Percentiles rank a stretch among this genome's conserved stretches.
phyloP scores from a whole-genome alignment of 2,888 invertebrate species.

The Acanthosepion lycidas region DNA sequence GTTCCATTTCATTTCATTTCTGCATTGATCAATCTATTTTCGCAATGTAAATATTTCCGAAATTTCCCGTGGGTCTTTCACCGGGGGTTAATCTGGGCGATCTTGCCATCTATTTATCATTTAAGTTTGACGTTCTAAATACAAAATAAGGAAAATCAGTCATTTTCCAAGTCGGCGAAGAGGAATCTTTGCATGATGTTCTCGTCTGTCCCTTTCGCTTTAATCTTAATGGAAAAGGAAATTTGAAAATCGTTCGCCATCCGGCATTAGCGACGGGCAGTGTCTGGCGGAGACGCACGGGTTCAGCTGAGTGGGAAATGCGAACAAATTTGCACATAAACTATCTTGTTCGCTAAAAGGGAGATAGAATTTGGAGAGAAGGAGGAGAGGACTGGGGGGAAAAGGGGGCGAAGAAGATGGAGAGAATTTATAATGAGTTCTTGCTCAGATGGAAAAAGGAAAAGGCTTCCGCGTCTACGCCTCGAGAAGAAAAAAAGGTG shows the following conservation, averaged over 20 bases:
- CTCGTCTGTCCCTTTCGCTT: not conserved
- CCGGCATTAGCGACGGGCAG: not conserved
- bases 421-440: not conserved
- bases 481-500: too few relatives aligned
- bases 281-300: not conserved
- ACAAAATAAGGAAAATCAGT: not conserved
- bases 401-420: not conserved
- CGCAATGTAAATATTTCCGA: too few relatives aligned
- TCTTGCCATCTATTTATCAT: not conserved
- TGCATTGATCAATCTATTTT: too few relatives aligned
- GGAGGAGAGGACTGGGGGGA: rapidly evolving
- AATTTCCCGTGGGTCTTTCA: not conserved
- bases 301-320: not conserved
- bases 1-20: too few relatives aligned
- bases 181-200: not conserved
- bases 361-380: not conserved
- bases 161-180: not conserved
- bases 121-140: conserved; percentile 1
- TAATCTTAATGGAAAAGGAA: not conserved
- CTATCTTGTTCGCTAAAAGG: not conserved
- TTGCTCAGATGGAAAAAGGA: not conserved
- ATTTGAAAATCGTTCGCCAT: not conserved
- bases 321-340: conserved; percentile 7
- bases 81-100: not conserved
- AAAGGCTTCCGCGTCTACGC: not conserved